Conservation (phyloP, 2,888 invertebrate genomes). For the Agrotis exclamationis region DNA sequence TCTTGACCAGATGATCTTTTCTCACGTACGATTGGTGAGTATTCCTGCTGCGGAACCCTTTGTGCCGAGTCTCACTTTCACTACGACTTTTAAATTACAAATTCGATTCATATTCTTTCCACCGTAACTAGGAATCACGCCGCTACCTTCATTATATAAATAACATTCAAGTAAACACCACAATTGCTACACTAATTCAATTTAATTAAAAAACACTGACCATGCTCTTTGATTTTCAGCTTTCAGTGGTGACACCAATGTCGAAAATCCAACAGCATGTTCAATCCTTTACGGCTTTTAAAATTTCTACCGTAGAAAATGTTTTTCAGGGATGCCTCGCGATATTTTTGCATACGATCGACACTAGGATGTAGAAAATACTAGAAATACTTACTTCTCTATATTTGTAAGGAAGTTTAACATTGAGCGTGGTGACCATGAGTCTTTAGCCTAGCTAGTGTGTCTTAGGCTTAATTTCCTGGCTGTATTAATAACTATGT, state of each 20-base stretch:
- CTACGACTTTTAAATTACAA: slow-evolving; percentile 10
- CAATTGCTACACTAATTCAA: slow-evolving; percentile 42
- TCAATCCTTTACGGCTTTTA: neutral
- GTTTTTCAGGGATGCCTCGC: slow-evolving; percentile 10
- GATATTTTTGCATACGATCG: neutral
- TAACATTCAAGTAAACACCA: slow-evolving; percentile 45
- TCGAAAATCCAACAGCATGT: neutral
- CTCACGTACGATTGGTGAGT: slow-evolving; percentile 1
- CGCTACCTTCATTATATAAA: slow-evolving; percentile 30
- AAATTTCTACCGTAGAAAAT: neutral
- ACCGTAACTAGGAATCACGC: slow-evolving; percentile 18
- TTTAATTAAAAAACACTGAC: slow-evolving; percentile 17
- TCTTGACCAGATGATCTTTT: neutral
- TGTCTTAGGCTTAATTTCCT: neutral
- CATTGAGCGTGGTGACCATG: slow-evolving; percentile 44
- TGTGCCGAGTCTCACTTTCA: slow-evolving; percentile 16
- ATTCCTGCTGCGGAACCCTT: slow-evolving; percentile 7
- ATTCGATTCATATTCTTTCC: slow-evolving; percentile 54
- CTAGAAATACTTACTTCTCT: slow-evolving; percentile 55
- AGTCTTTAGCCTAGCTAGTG: slow-evolving; percentile 7
- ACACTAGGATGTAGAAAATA: slow-evolving; percentile 50
- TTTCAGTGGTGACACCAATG: neutral
- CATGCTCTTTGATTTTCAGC: neutral
- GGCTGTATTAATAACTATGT: neutral
- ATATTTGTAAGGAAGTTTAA: slow-evolving; percentile 45